A percentile compares a stretch with the other conserved stretches of the same genome.
phyloP scores from a whole-genome alignment of 2,797 vertebrate species.

The Anabas testudineus region DNA sequence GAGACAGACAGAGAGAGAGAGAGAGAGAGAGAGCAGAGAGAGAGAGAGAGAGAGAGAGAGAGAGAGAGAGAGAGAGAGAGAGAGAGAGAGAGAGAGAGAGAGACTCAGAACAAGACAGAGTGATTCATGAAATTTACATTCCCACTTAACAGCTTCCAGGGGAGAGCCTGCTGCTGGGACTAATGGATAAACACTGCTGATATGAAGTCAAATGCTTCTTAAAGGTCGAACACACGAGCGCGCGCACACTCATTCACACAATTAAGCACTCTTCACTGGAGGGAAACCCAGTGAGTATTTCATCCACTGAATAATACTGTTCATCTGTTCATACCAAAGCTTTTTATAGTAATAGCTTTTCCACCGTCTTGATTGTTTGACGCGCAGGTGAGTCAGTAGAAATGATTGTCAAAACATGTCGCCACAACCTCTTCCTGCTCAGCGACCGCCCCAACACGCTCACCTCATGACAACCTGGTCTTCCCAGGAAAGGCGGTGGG shows the following conservation, averaged over 20 bases:
- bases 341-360: conserved; percentile 60
- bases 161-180: conserved; percentile 34
- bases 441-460: neutral
- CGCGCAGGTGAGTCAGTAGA: conserved; percentile 56
- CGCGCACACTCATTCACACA: conserved; percentile 9
- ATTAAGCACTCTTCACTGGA: conserved; percentile 29
- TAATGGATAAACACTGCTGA: conserved; percentile 56
- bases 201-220: conserved; percentile 53
- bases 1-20: too few species aligned
- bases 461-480: conserved; percentile 27
- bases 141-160: conserved; percentile 37
- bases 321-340: conserved; percentile 54
- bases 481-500: neutral
- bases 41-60: conserved; percentile 1
- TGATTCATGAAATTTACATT: conserved; percentile 40
- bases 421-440: conserved; percentile 8
- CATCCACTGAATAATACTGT: conserved; percentile 60
- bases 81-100: conserved; percentile 1
- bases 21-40: too few species aligned
- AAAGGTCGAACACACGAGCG: conserved; percentile 29
- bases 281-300: conserved; percentile 27
- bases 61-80: conserved; percentile 1
- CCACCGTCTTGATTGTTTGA: conserved; percentile 69
- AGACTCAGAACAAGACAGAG: conserved; percentile 15
- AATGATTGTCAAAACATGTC: conserved; percentile 73